phyloP scores from a whole-genome alignment of 2,113 vertebrate genomes.

The Apodemus speciosus region DNA sequence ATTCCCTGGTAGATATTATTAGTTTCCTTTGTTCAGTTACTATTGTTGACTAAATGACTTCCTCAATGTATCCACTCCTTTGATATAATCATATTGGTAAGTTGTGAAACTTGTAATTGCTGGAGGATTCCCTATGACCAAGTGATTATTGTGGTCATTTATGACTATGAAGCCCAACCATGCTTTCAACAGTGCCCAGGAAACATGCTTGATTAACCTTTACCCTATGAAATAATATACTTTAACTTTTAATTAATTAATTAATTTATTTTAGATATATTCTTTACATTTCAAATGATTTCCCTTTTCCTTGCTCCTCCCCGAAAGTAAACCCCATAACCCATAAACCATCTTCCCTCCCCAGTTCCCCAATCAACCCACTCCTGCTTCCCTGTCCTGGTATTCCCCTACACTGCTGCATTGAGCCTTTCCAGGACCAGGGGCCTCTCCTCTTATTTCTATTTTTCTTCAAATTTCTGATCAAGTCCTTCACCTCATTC shows the following conservation, averaged over 20 bases:
- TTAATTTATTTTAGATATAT: too few species aligned
- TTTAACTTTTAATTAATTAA: neutral
- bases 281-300: too few species aligned
- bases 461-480: conserved; percentile 15
- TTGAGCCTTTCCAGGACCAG: too few species aligned
- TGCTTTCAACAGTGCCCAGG: neutral
- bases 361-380: too few species aligned
- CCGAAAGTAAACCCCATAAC: too few species aligned
- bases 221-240: neutral
- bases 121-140: neutral
- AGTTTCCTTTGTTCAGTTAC: neutral
- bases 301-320: too few species aligned
- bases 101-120: neutral
- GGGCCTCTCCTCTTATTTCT: neutral
- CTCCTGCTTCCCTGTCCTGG: too few species aligned
- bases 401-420: too few species aligned
- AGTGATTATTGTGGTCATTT: neutral
- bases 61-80: neutral
- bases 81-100: neutral
- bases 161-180: neutral
- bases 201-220: neutral
- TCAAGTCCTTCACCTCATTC: neutral
- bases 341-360: too few species aligned
- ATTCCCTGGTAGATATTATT: conserved; percentile 23
- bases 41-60: neutral